These are phyloP conservation scores for Micropterix aruncella DNA, from an alignment of 2,888 invertebrate species.

Conservation along the genomic window DNA sequence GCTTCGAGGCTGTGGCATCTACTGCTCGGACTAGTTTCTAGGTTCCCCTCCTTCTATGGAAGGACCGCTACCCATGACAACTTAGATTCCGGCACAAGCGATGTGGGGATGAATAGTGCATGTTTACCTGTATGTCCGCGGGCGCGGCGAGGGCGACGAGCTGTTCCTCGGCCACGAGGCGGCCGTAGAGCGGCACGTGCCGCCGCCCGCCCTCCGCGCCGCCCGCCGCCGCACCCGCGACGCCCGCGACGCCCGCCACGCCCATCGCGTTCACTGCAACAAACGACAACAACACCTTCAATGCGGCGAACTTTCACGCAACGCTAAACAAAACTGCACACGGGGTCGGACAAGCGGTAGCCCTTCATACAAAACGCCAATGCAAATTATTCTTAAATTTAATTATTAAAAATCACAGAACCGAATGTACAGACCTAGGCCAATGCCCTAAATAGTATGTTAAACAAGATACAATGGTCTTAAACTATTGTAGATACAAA, in stretches of 20 bases:
- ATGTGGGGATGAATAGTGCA: constrained; percentile 40
- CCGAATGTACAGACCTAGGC: too few relatives aligned
- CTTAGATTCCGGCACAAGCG: constrained; percentile 19
- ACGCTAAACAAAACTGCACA: not conserved
- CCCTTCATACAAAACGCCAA: too few relatives aligned
- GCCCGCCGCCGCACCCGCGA: constrained; percentile 32
- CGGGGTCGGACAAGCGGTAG: not conserved
- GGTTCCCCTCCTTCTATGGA: constrained; percentile 20
- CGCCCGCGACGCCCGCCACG: constrained; percentile 20
- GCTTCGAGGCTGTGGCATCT: constrained; percentile 26
- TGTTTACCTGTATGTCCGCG: constrained; percentile 50
- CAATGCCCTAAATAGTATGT: too few relatives aligned
- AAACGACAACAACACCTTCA: constrained; percentile 8
- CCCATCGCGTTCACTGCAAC: constrained; percentile 22
- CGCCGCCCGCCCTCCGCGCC: constrained; percentile 38
- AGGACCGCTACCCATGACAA: constrained; percentile 16
- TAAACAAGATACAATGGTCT: too few relatives aligned
- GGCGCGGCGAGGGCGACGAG: constrained; percentile 48
- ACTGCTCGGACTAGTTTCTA: constrained; percentile 41
- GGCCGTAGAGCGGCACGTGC: constrained; percentile 76
- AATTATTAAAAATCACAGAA: too few relatives aligned
- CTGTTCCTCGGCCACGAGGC: constrained; percentile 83
- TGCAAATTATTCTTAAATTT: too few relatives aligned
- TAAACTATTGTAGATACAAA: too few relatives aligned
- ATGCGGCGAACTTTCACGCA: not conserved